Conservation (phyloP, 2,113 vertebrate species). For the Hemichromis elongatus region DNA sequence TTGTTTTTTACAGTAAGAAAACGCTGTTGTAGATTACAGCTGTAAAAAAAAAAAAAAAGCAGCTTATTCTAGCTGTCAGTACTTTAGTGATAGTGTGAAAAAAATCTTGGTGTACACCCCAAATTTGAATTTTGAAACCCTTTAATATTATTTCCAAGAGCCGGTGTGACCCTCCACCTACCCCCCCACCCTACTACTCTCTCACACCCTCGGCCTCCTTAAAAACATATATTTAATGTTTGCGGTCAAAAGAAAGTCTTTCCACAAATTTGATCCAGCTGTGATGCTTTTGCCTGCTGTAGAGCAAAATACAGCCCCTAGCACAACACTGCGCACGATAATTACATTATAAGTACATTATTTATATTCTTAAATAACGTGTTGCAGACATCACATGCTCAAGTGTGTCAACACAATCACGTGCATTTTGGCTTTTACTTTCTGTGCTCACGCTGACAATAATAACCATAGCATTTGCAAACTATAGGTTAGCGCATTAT, state of each 20-base stretch:
- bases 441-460: background rate
- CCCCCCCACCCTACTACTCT: background rate
- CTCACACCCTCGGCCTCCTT: background rate
- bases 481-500: constrained; percentile 10
- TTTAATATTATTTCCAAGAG: background rate
- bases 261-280: background rate
- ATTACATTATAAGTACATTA: background rate
- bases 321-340: background rate
- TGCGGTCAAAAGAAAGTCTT: background rate
- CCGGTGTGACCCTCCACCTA: background rate
- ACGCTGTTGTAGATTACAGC: background rate
- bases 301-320: background rate
- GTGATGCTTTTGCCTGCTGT: background rate
- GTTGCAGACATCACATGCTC: background rate
- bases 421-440: background rate
- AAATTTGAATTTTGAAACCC: background rate
- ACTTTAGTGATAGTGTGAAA: background rate
- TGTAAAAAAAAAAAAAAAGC: background rate
- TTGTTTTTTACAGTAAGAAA: background rate
- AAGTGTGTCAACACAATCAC: constrained; percentile 19
- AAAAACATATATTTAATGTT: background rate
- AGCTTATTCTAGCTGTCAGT: background rate
- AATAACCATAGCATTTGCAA: constrained; percentile 31
- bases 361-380: background rate
- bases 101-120: background rate